phyloP scores from a whole-genome alignment of 2,797 vertebrate genomes.

The Lophotriccus pileatus region DNA sequence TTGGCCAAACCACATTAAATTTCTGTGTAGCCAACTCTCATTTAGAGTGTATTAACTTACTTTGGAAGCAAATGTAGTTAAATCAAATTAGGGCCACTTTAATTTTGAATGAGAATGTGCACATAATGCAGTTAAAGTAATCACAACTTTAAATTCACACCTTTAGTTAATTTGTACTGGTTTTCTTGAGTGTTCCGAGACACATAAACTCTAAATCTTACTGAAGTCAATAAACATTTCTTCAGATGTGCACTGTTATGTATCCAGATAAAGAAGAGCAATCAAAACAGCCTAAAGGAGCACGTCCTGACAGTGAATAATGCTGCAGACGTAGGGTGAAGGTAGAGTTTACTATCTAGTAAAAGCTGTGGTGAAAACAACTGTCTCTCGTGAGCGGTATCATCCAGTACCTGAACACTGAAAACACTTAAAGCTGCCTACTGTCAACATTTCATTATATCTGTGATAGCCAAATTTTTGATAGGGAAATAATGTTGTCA shows the following conservation, averaged over 20 bases:
- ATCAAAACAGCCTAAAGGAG: background rate
- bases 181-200: background rate
- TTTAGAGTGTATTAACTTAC: conserved; percentile 51
- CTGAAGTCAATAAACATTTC: conserved; percentile 5
- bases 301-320: background rate
- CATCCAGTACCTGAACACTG: background rate
- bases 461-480: background rate
- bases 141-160: conserved; percentile 35
- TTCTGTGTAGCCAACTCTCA: conserved; percentile 1
- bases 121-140: conserved; percentile 8
- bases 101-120: conserved; percentile 41
- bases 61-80: conserved; percentile 39
- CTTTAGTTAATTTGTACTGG: background rate
- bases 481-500: conserved; percentile 3
- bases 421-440: background rate
- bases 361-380: background rate
- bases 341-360: background rate
- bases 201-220: background rate
- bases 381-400: background rate
- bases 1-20: conserved; percentile 36
- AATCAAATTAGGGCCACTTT: conserved; percentile 3
- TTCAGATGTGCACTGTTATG: background rate
- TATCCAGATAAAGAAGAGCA: background rate
- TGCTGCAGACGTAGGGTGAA: accelerated
- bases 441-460: background rate